phyloP scores from a whole-genome alignment of 2,888 invertebrate genomes.

The Drosophila flavopinicola region DNA sequence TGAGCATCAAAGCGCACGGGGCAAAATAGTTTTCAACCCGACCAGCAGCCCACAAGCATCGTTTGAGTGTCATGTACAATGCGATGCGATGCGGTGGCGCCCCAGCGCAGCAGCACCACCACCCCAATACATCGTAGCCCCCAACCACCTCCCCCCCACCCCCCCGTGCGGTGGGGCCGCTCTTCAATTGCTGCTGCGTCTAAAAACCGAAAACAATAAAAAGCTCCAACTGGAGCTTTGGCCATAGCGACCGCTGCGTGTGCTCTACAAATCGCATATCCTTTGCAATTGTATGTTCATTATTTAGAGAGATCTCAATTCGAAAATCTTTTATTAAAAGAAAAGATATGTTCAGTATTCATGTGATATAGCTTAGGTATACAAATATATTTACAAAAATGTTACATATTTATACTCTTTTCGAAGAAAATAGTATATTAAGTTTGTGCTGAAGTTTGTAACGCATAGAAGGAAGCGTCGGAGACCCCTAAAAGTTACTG shows the following conservation, averaged over 20 bases:
- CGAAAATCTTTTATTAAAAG: too few species aligned
- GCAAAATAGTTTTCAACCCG: constrained; percentile 76
- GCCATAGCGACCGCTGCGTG: constrained; percentile 1
- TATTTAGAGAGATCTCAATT: too few species aligned
- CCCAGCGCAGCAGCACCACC: constrained; percentile 29
- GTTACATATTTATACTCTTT: too few species aligned
- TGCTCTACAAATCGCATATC: constrained; percentile 34
- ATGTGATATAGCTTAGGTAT: too few species aligned
- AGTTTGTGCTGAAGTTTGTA: too few species aligned
- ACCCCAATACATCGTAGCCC: constrained; percentile 23
- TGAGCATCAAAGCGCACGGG: constrained; percentile 76
- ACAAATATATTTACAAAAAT: too few species aligned
- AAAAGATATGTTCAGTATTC: too few species aligned
- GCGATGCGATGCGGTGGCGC: constrained; percentile 42
- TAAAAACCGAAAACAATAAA: constrained; percentile 77
- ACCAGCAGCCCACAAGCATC: constrained; percentile 56
- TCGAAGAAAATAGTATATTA: too few species aligned
- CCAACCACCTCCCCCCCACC: constrained; percentile 21
- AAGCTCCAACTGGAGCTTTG: constrained; percentile 54
- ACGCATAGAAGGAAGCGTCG: too few species aligned
- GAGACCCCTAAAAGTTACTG: too few species aligned
- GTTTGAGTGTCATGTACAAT: constrained; percentile 59
- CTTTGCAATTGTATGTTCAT: background rate
- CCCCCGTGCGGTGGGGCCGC: constrained; percentile 47
- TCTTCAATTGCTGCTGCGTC: constrained; percentile 69